Evolutionary conservation across 2,797 vertebrate species (phyloP).

Genomic region (Cynopterus sphinx): DNA sequence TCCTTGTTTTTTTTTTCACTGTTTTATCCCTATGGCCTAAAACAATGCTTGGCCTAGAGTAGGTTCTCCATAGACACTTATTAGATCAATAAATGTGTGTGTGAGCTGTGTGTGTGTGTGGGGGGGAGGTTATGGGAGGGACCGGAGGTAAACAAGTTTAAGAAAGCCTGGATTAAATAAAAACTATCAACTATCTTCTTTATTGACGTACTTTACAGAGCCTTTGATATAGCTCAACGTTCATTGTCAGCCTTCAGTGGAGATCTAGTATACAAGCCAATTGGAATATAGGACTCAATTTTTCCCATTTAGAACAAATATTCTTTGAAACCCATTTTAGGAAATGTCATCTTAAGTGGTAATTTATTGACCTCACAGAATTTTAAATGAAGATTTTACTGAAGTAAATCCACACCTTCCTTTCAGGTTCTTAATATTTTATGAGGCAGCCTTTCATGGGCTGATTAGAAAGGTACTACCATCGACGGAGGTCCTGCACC

Average conservation of each 20-base stretch:
- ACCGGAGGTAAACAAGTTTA: neutral
- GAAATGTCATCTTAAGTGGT: constrained; percentile 50
- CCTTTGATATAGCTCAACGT: neutral
- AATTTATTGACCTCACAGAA: constrained; percentile 42
- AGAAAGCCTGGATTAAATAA: neutral
- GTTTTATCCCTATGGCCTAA: neutral
- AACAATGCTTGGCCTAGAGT: neutral
- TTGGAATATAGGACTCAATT: neutral
- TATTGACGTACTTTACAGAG: neutral
- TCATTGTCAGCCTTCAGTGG: neutral
- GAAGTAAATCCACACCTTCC: neutral
- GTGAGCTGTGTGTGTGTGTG: too few relatives aligned
- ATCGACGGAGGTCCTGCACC: neutral
- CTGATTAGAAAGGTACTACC: neutral
- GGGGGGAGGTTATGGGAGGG: neutral
- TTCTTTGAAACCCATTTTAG: constrained; percentile 44
- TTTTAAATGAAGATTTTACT: constrained; percentile 31
- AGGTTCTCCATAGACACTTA: neutral
- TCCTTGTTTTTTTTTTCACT: neutral
- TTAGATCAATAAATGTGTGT: neutral
- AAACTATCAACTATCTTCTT: neutral
- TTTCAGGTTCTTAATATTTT: constrained; percentile 22
- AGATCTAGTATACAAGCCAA: neutral
- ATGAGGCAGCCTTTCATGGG: neutral
- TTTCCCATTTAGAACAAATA: neutral